Conservation (phyloP, 1,140 invertebrate species). For the Laupala kohalensis region DNA sequence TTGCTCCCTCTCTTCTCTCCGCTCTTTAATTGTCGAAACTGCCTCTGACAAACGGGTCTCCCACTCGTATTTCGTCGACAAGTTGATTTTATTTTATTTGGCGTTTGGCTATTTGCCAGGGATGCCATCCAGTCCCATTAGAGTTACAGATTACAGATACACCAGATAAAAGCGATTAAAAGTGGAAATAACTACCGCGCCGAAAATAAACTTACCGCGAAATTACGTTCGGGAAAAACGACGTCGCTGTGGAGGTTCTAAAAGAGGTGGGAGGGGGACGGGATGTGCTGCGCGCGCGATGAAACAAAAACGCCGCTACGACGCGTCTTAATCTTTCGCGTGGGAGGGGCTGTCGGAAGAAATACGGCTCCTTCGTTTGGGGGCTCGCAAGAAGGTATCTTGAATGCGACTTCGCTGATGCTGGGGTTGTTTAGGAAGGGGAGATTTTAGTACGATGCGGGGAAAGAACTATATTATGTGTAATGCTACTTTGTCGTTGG, state of each 20-base stretch:
- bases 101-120: not conserved
- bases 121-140: not conserved
- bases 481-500: too few species aligned
- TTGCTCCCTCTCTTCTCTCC: not conserved
- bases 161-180: not conserved
- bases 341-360: not conserved
- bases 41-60: not conserved
- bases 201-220: not conserved
- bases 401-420: too few species aligned
- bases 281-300: not conserved
- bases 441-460: too few species aligned
- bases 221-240: not conserved
- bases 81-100: not conserved
- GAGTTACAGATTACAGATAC: not conserved
- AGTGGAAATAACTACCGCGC: not conserved
- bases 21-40: not conserved
- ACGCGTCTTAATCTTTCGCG: not conserved
- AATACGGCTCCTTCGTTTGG: too few species aligned
- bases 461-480: too few species aligned
- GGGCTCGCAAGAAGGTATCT: too few species aligned
- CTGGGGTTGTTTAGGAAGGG: too few species aligned
- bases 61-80: not conserved
- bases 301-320: not conserved
- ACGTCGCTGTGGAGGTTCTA: not conserved
- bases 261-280: too few species aligned